Conservation (phyloP, 2,888 invertebrate species). For the Lochmaea crataegi region DNA sequence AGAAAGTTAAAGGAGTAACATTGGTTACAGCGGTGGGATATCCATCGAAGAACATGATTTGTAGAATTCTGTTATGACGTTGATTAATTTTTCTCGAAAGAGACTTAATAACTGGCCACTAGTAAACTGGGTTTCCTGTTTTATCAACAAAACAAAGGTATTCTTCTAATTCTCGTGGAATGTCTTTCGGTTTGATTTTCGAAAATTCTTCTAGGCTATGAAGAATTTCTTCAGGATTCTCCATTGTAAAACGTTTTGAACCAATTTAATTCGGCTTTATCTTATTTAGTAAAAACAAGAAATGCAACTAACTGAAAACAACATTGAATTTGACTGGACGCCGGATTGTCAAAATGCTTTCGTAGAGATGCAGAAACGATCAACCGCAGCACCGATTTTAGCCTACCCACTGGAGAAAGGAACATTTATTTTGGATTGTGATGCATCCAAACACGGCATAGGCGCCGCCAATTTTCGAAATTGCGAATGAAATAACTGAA, state of each 20-base stretch:
- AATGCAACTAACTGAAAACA: conserved; percentile 25
- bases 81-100: conserved; percentile 88
- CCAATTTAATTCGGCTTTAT: conserved; percentile 26
- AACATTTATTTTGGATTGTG: too few species aligned
- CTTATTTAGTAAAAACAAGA: conserved; percentile 43
- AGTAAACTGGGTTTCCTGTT: conserved; percentile 94
- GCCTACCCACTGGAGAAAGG: too few species aligned
- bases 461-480: too few species aligned
- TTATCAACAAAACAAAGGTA: conserved; percentile 91
- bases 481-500: too few species aligned
- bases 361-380: too few species aligned
- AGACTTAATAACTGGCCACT: conserved; percentile 89
- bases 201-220: conserved; percentile 87
- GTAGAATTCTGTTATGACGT: conserved; percentile 89
- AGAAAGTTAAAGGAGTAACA: too few species aligned
- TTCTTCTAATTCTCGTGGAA: conserved; percentile 89
- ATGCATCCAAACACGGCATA: too few species aligned
- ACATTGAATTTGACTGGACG: too few species aligned
- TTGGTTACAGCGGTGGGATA: too few species aligned
- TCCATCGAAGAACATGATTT: conserved; percentile 81
- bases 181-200: conserved; percentile 80
- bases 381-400: too few species aligned
- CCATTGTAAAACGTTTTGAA: conserved; percentile 68
- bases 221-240: conserved; percentile 87
- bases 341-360: too few species aligned